Evolutionary conservation across 2,888 invertebrate species (phyloP).

Genomic region (Mimachlamys varia): DNA sequence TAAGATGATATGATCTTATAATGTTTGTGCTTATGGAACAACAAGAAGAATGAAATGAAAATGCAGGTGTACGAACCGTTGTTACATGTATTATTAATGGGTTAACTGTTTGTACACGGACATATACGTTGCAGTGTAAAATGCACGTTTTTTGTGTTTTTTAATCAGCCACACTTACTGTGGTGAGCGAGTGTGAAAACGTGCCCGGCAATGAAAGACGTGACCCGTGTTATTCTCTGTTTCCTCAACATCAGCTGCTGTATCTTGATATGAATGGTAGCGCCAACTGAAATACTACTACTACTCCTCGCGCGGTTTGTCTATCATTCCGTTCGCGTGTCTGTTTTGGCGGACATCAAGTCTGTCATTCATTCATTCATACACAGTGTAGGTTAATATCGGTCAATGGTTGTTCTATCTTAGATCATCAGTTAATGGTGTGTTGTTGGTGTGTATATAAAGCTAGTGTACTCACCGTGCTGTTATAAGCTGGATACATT

Average conservation of each 20-base stretch:
- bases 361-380: constrained; percentile 19
- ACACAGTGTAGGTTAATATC: not conserved
- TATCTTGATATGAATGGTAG: not conserved
- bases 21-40: no score
- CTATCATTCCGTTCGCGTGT: not conserved
- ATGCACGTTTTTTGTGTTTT: not conserved
- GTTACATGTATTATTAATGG: no score
- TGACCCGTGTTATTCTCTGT: constrained; percentile 1
- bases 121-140: not conserved
- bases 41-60: no score
- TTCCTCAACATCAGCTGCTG: not conserved
- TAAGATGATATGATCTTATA: no score
- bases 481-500: constrained; percentile 10
- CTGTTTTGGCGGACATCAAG: not conserved
- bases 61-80: not conserved
- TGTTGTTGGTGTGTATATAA: not conserved
- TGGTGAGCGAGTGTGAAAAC: not conserved
- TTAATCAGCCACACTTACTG: not conserved
- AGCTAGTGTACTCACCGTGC: constrained; percentile 2
- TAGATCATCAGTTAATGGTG: not conserved
- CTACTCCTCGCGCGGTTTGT: not conserved
- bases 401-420: not conserved
- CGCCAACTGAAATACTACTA: not conserved
- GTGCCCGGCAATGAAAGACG: not conserved
- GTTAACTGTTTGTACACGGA: no score